A percentile compares a stretch with the other conserved stretches of the same genome.
Conservation (phyloP, 2,888 invertebrate genomes). For the Chrysolina haemoptera region DNA sequence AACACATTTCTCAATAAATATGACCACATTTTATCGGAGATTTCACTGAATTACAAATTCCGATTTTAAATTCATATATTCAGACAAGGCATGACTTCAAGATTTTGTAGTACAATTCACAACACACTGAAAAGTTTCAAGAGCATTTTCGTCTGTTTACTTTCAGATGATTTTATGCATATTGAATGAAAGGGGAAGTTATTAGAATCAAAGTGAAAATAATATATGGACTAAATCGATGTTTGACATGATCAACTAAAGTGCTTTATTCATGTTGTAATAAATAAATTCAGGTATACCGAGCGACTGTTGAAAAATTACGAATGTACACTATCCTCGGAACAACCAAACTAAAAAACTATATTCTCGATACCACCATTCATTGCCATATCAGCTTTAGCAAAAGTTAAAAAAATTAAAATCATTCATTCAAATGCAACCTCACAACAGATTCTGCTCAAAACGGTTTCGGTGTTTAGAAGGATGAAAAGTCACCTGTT, state of each 20-base stretch:
- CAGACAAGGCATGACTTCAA: conserved; percentile 16
- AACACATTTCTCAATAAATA: neutral
- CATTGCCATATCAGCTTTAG: no score
- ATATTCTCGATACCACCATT: no score
- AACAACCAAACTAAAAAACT: no score
- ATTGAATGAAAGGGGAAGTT: conserved; percentile 7
- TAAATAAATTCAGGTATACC: no score
- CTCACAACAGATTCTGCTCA: no score
- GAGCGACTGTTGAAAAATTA: no score
- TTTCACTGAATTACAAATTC: conserved; percentile 9
- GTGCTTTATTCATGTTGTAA: no score
- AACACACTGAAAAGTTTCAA: conserved; percentile 20
- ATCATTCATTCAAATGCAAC: no score
- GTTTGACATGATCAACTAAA: neutral
- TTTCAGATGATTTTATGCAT: conserved; percentile 13
- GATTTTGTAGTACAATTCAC: conserved; percentile 14
- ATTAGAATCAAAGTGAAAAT: neutral
- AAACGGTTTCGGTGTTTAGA: no score
- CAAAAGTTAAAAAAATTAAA: no score
- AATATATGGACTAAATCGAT: neutral
- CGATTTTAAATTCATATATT: conserved; percentile 18
- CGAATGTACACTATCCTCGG: no score
- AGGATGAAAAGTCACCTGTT: no score
- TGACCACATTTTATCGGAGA: neutral
- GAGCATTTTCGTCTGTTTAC: conserved; percentile 7